Evolutionary conservation across 2,888 invertebrate genomes (phyloP).

Genomic region (Drosophila nigritarsus): DNA sequence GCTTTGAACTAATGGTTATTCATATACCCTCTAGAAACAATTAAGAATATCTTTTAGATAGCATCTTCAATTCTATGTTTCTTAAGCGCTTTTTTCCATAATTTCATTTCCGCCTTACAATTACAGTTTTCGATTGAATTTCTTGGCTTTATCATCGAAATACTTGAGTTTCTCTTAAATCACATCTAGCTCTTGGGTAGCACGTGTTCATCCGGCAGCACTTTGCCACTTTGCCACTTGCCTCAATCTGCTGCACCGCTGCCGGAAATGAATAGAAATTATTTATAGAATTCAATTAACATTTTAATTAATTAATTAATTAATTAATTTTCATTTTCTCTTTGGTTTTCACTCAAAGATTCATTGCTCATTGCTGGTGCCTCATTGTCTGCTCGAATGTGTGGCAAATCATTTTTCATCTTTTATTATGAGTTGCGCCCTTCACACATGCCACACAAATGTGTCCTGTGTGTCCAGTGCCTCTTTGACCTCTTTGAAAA

Average conservation of each 20-base stretch:
- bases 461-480: slow-evolving; percentile 20
- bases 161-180: slow-evolving; percentile 46
- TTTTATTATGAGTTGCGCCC: slow-evolving; percentile 37
- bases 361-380: slow-evolving; percentile 16
- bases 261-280: slow-evolving; percentile 36
- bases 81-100: slow-evolving; percentile 24
- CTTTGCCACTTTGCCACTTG: slow-evolving; percentile 44
- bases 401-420: slow-evolving; percentile 52
- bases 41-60: background rate
- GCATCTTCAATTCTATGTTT: background rate
- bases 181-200: slow-evolving; percentile 23
- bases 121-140: slow-evolving; percentile 12
- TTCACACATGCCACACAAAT: slow-evolving; percentile 37
- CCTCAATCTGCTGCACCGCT: slow-evolving; percentile 21
- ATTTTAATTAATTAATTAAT: too few species aligned
- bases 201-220: slow-evolving; percentile 61
- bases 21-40: slow-evolving; percentile 2
- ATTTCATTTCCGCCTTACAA: slow-evolving; percentile 53
- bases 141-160: slow-evolving; percentile 47
- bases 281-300: slow-evolving; percentile 28
- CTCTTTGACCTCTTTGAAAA: slow-evolving; percentile 42
- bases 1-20: slow-evolving; percentile 32
- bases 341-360: background rate
- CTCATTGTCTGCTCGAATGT: slow-evolving; percentile 48
- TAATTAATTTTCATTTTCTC: background rate